These are phyloP conservation scores for Ceyx margarethae DNA, from an alignment of 2,113 vertebrate species.

Conservation along the genomic window DNA sequence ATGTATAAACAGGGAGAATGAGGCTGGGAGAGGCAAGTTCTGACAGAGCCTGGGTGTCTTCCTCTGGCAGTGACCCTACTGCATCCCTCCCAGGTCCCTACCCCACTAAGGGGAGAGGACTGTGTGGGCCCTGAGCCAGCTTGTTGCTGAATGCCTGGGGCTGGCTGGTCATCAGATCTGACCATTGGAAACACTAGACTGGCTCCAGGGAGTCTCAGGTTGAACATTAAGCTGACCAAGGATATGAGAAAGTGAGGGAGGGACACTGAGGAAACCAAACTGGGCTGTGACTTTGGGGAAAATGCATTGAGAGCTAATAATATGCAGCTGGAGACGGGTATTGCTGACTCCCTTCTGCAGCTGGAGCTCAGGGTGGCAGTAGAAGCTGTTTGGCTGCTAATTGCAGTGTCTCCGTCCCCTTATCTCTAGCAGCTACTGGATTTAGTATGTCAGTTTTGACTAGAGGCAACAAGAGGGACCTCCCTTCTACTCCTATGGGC, in stretches of 20 bases:
- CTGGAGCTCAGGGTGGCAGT: neutral
- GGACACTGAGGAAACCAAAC: neutral
- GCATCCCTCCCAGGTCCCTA: neutral
- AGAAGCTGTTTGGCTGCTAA: neutral
- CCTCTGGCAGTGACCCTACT: neutral
- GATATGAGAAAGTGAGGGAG: neutral
- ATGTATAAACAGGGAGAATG: neutral
- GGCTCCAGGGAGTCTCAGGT: neutral
- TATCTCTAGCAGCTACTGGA: neutral
- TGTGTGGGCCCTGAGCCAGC: neutral
- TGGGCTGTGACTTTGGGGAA: neutral
- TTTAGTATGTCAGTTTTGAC: neutral
- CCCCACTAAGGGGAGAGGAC: rapidly evolving
- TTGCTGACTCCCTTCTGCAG: neutral
- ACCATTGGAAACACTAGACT: neutral
- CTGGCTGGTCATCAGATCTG: neutral
- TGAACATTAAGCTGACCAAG: neutral
- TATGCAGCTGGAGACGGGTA: neutral
- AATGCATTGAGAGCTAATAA: neutral
- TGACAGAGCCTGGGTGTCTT: neutral
- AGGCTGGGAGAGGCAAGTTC: neutral
- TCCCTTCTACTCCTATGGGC: neutral
- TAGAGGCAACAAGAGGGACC: neutral
- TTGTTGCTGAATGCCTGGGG: neutral
- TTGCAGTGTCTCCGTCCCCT: neutral